Evolutionary conservation across 2,797 vertebrate species (phyloP).

Genomic region (Lepilemur ruficaudatus): DNA sequence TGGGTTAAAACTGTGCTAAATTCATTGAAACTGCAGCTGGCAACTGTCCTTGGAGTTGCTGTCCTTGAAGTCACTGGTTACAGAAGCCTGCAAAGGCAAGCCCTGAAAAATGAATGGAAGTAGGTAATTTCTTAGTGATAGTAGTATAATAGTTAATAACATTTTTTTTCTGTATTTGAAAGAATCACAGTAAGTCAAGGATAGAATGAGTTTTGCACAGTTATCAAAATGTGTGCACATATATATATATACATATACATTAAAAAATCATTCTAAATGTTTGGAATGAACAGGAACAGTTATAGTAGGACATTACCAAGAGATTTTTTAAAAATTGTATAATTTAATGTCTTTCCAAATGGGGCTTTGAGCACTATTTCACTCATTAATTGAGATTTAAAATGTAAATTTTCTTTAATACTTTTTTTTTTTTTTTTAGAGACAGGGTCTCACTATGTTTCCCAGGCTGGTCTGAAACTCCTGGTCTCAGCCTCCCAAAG

Average conservation of each 20-base stretch:
- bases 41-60: constrained; percentile 49
- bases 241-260: background rate
- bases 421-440: background rate
- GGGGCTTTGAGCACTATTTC: background rate
- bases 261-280: background rate
- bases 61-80: constrained; percentile 45
- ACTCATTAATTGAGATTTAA: background rate
- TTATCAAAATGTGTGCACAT: background rate
- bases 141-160: background rate
- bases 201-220: background rate
- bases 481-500: background rate
- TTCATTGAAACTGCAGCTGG: constrained; percentile 29
- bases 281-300: background rate
- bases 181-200: background rate
- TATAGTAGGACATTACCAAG: background rate
- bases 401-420: background rate
- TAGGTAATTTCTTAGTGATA: background rate
- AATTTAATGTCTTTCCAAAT: background rate
- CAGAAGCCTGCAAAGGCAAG: constrained; percentile 35
- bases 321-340: background rate
- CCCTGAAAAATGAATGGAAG: constrained; percentile 33
- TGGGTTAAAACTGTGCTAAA: background rate
- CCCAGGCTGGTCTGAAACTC: background rate
- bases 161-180: background rate
- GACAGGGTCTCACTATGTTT: background rate